Evolutionary conservation across 2,888 invertebrate genomes (phyloP).

Genomic region (Disparrhopalites patrizii): DNA sequence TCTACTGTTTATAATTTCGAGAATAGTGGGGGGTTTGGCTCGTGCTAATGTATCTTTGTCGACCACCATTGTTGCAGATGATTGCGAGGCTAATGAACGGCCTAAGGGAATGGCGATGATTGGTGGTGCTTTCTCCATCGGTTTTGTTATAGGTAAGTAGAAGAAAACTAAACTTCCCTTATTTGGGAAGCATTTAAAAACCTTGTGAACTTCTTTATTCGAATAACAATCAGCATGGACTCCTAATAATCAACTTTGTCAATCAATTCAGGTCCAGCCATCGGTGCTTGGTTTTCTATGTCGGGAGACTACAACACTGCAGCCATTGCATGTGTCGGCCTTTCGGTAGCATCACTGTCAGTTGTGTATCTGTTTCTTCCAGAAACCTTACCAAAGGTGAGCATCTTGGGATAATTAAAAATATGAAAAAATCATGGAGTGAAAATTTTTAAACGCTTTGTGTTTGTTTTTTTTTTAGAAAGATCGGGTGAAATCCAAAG

Average conservation of each 20-base stretch:
- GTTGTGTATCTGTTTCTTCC: slow-evolving; percentile 35
- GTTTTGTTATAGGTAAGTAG: slow-evolving; percentile 88
- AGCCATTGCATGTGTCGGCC: slow-evolving; percentile 34
- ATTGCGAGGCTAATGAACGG: slow-evolving; percentile 75
- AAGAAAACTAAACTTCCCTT: slow-evolving; percentile 54
- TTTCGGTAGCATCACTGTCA: slow-evolving; percentile 32
- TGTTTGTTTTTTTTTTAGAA: slow-evolving; percentile 28
- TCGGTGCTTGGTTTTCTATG: slow-evolving; percentile 42
- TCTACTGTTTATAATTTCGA: slow-evolving; percentile 81
- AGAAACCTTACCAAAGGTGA: slow-evolving; percentile 37
- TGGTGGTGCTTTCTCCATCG: slow-evolving; percentile 94
- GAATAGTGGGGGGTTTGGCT: slow-evolving; percentile 90
- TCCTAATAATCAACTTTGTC: no score
- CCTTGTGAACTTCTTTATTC: no score
- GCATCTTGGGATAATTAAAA: not conserved
- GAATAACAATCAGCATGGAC: no score
- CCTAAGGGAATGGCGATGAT: slow-evolving; percentile 96
- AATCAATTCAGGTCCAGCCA: slow-evolving; percentile 41
- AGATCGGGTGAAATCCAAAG: slow-evolving; percentile 28
- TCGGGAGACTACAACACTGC: slow-evolving; percentile 41
- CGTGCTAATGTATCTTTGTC: slow-evolving; percentile 92
- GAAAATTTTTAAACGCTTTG: not conserved
- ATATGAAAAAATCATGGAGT: not conserved
- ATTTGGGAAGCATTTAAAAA: no score
- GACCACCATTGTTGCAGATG: slow-evolving; percentile 92